phyloP scores from a whole-genome alignment of 2,113 vertebrate genomes.

The Ailuropoda melanoleuca region DNA sequence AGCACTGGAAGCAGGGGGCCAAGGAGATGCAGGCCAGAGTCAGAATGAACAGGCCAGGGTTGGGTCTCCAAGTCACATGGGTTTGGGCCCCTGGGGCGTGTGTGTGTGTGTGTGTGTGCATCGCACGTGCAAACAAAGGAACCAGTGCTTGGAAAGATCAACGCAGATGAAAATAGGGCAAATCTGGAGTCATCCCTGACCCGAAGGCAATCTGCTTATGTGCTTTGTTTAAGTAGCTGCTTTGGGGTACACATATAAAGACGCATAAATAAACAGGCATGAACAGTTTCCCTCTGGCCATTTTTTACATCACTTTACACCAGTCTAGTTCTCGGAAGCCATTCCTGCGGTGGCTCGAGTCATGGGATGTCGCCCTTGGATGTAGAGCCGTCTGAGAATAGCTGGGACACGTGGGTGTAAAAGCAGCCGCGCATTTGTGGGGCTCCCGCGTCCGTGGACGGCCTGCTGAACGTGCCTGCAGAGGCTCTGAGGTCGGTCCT shows the following conservation, averaged over 20 bases:
- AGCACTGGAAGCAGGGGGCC: neutral
- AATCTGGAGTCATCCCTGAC: neutral
- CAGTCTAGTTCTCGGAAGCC: neutral
- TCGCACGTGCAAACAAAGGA: no score
- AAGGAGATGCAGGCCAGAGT: neutral
- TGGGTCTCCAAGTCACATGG: neutral
- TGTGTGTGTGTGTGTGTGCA: neutral
- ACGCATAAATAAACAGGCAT: neutral
- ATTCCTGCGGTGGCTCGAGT: neutral
- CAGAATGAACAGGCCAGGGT: neutral
- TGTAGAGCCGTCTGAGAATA: neutral
- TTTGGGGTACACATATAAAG: neutral
- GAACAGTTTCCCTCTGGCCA: neutral
- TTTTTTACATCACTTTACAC: neutral
- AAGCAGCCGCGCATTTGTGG: no score
- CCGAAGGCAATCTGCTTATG: neutral
- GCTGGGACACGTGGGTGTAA: neutral
- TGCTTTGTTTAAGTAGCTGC: neutral
- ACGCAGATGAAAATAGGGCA: neutral
- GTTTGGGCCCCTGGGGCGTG: no score
- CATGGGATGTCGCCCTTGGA: no score
- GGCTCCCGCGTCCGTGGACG: rapidly evolving
- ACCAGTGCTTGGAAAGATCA: neutral
- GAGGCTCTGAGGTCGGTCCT: no score
- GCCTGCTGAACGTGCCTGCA: neutral